Evolutionary conservation across 1,140 invertebrate genomes (phyloP), one percentile per base, ranked within the genome.

Genomic region (Drosophila punjabiensis): DNA sequence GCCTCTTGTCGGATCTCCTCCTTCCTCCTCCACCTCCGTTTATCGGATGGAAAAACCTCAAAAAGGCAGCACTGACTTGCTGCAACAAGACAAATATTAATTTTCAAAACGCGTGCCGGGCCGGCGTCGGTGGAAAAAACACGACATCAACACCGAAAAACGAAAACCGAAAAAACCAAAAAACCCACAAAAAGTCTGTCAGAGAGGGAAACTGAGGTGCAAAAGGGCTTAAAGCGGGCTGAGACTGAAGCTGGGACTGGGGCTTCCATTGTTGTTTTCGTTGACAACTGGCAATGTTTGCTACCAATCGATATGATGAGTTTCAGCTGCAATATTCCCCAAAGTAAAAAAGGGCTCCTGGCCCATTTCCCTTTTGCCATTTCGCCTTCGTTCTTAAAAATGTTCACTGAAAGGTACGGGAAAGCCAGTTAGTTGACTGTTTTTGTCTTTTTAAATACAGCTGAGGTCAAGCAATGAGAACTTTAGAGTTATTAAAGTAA

Each of bases 101-200:
- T 88, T 88, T 88, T 79, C 74, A 85, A 85, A 88, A 85, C 85
- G 86, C 85, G 85, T 88, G 85, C 86, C 84, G 20, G 60, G 65
- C 59, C 55, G 55, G 8, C 35, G 55, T 20, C 35, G 55, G n/a
- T 47, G 68, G 73, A 83, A 83, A 83, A 87, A 81, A 75, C 64
- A 86, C 79, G 79, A 86, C 82, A 82, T 71, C 67, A 30, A 85
- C 79, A 82, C 58, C 67, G 43, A 61, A 50, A 52, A 69, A 30
- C 13, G 16, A 41, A 65, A 60, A 52, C 58, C 59, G 24, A 41
- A 63, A 62, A 65, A 76, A 47, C 71, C 35, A 76, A 78, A 76
- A 65, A 81, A 66, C 47, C 55, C 64, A 79, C 61, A 80, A 69
- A 65, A 80, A 59, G 58, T 58, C 28, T 13, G 43, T 2, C 37